Evolutionary conservation across 2,888 invertebrate genomes (phyloP).

Genomic region (Alloscopus bannaensis): DNA sequence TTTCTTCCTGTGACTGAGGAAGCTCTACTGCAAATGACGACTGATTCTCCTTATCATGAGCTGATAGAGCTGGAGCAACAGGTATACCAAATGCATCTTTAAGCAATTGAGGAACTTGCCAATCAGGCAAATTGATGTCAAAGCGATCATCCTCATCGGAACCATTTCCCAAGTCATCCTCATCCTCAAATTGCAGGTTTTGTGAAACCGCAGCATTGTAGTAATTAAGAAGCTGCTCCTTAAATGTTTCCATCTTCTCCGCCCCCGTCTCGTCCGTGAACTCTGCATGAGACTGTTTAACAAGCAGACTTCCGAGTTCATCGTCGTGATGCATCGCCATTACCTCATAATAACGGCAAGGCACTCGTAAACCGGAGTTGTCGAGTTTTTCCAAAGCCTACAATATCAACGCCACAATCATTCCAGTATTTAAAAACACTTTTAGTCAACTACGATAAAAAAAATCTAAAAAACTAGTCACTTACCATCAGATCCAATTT

Average conservation of each 20-base stretch:
- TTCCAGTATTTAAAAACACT: background rate
- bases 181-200: background rate
- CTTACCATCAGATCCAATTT: conserved; percentile 55
- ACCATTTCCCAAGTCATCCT: conserved; percentile 17
- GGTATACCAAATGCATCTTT: too few relatives aligned
- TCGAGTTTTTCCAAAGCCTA: conserved; percentile 31
- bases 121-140: too few relatives aligned
- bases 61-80: too few relatives aligned
- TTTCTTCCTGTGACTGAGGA: too few relatives aligned
- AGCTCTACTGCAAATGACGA: too few relatives aligned
- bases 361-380: background rate
- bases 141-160: too few relatives aligned
- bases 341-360: conserved; percentile 50
- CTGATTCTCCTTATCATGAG: too few relatives aligned
- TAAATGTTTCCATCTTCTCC: conserved; percentile 3
- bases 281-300: conserved; percentile 32
- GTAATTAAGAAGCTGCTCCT: conserved; percentile 9
- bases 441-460: background rate
- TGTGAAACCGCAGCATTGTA: conserved; percentile 20
- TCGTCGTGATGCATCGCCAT: conserved; percentile 17
- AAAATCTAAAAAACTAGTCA: background rate
- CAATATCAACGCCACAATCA: conserved; percentile 5
- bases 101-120: too few relatives aligned
- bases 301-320: conserved; percentile 52
- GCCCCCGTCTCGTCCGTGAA: conserved; percentile 13